phyloP scores from a whole-genome alignment of 2,797 vertebrate species.

The Poeciliopsis presidionis region DNA sequence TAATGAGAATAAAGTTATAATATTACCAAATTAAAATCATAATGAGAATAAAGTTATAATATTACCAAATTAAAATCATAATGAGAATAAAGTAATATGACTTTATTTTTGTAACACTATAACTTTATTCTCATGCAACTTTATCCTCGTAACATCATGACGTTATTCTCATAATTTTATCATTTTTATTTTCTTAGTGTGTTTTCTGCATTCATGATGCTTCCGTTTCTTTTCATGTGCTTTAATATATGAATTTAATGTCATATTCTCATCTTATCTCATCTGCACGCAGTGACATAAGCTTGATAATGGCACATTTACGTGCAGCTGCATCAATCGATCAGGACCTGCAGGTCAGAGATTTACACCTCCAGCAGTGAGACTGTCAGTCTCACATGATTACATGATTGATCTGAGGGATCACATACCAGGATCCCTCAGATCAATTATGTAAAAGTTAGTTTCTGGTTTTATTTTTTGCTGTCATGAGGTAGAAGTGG shows the following conservation, averaged over 20 bases:
- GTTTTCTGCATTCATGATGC: not conserved
- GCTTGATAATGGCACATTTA: constrained; percentile 18
- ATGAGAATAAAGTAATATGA: too few species aligned
- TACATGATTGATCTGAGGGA: too few species aligned
- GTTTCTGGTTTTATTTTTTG: not conserved
- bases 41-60: too few species aligned
- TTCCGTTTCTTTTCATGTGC: not conserved
- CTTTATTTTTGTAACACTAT: too few species aligned
- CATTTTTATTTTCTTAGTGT: too few species aligned
- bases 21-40: too few species aligned
- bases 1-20: too few species aligned
- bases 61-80: too few species aligned
- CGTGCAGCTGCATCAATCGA: constrained; percentile 37
- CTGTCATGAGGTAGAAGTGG: not conserved
- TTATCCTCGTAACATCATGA: too few species aligned
- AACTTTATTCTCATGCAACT: too few species aligned
- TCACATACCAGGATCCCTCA: not conserved
- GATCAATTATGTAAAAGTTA: not conserved
- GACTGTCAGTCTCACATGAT: constrained; percentile 15
- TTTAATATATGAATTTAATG: too few species aligned
- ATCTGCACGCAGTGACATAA: not conserved
- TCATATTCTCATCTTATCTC: not conserved
- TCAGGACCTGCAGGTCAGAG: constrained; percentile 34
- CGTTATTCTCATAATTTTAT: too few species aligned
- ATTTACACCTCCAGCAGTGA: constrained; percentile 28